Base-by-base conservation (phyloP, 1,140 invertebrate species). In the Diachasmimorpha longicaudata region DNA sequence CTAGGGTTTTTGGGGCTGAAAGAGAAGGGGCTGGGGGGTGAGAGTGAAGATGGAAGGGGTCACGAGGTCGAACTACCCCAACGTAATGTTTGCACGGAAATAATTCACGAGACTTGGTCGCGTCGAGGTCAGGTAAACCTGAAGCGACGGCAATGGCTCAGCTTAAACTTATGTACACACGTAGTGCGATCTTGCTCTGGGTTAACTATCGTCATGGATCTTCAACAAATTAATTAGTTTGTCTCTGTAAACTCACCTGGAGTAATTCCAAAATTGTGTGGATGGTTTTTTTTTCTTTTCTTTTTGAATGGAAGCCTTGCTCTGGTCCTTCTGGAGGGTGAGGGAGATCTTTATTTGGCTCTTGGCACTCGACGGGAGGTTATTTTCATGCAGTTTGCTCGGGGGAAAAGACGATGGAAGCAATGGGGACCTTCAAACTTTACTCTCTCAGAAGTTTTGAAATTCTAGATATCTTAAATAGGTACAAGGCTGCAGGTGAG, bases 71-170 rank as follows among this genome's bases (percentile, higher is more conserved):
- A 67, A 75, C 46, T 70, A n/a, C 55, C 36, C 31, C 42, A 63
- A 77, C 71, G 75, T 73, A 66, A 72, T 80, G 76, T 81, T 81
- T 80, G 79, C 75, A 77, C 31, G 76, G 76, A 79, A 80, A 80
- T 81, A 81, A 80, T 81, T 80, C 71, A 81, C 78, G 73, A 73
- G 66, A 73, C 70, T 72, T 74, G 72, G 69, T 74, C 71, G 69
- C 71, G 68, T 74, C 73, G 69, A 23, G 55, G 52, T 55, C 71
- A 74, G 77, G 76, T 74, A 78, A 71, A 78, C 70, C 70, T 36
- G 63, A 63, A 52, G 52, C 48, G 46, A 71, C 42, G 52, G 44
- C 48, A 75, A 74, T 66, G 72, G 69, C 77, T 77, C 73, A 31
- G 67, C 71, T 42, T 73, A 55, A 77, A 39, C 71, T 77, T 77